These are phyloP conservation scores for Sycophaga agraensis DNA, from an alignment of 1,140 invertebrate species.

Conservation along the genomic window DNA sequence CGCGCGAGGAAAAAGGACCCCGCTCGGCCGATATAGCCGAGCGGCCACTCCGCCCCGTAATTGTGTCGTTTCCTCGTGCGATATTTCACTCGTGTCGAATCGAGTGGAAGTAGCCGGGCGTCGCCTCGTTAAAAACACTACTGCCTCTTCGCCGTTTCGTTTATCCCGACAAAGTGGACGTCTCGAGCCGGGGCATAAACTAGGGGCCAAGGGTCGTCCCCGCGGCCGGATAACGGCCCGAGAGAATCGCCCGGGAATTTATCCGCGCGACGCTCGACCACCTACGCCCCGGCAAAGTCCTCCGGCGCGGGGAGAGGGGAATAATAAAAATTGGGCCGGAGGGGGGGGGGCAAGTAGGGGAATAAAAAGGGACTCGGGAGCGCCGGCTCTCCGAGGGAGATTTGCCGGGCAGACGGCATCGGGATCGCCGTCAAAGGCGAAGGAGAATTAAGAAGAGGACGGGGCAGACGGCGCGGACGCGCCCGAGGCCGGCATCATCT, in stretches of 20 bases:
- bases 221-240: neutral
- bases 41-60: too few species aligned
- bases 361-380: neutral
- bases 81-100: too few species aligned
- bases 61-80: too few species aligned
- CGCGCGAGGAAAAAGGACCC: neutral
- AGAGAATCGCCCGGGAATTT: slow-evolving; percentile 1
- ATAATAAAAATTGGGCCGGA: neutral
- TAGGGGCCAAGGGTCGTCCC: slow-evolving; percentile 9
- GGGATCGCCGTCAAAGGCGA: neutral
- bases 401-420: neutral
- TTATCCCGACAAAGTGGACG: too few species aligned
- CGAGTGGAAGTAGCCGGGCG: too few species aligned
- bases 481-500: too few species aligned
- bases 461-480: too few species aligned
- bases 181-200: too few species aligned
- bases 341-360: neutral
- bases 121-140: too few species aligned
- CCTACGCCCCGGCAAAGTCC: too few species aligned
- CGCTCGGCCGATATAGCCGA: neutral
- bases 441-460: neutral
- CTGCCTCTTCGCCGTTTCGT: too few species aligned
- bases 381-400: too few species aligned
- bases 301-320: neutral
- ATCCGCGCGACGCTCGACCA: neutral